Conservation (phyloP, 2,888 invertebrate species). For the Rhamnusium bicolor region DNA sequence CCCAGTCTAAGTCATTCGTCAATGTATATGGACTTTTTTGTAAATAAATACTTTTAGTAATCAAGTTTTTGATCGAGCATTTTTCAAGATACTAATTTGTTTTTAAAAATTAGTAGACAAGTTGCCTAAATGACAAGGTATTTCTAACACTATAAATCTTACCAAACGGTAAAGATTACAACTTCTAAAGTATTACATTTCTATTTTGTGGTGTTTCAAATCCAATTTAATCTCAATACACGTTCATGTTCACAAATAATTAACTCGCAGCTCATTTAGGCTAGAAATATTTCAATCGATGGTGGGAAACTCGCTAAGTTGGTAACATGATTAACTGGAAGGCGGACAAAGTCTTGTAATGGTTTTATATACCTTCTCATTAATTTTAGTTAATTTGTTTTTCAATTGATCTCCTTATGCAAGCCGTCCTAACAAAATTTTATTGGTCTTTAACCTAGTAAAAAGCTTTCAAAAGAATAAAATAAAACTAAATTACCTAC, state of each 20-base stretch:
- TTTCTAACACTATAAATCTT: neutral
- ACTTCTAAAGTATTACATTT: slow-evolving; percentile 14
- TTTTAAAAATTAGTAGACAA: neutral
- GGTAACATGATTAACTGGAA: slow-evolving; percentile 69
- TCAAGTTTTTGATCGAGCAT: neutral
- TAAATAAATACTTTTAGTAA: neutral
- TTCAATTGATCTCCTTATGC: slow-evolving; percentile 52
- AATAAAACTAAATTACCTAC: slow-evolving; percentile 4
- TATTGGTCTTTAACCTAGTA: neutral
- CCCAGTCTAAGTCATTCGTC: too few species aligned
- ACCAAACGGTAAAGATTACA: neutral
- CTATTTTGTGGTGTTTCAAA: slow-evolving; percentile 39
- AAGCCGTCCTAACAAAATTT: slow-evolving; percentile 5
- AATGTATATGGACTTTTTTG: neutral
- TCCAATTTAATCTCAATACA: slow-evolving; percentile 44
- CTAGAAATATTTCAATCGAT: slow-evolving; percentile 66
- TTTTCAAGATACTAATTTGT: neutral
- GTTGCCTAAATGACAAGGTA: neutral
- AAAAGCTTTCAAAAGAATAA: neutral
- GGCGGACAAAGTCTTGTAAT: slow-evolving; percentile 66
- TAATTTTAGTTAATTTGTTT: slow-evolving; percentile 65
- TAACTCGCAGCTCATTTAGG: slow-evolving; percentile 53
- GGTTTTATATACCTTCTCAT: slow-evolving; percentile 66
- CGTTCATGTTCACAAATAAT: slow-evolving; percentile 55
- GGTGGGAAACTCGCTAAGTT: slow-evolving; percentile 65